Evolutionary conservation across 2,888 invertebrate genomes (phyloP), one percentile per base, ranked within the genome.

Genomic region (Sclerodermus sp.): DNA sequence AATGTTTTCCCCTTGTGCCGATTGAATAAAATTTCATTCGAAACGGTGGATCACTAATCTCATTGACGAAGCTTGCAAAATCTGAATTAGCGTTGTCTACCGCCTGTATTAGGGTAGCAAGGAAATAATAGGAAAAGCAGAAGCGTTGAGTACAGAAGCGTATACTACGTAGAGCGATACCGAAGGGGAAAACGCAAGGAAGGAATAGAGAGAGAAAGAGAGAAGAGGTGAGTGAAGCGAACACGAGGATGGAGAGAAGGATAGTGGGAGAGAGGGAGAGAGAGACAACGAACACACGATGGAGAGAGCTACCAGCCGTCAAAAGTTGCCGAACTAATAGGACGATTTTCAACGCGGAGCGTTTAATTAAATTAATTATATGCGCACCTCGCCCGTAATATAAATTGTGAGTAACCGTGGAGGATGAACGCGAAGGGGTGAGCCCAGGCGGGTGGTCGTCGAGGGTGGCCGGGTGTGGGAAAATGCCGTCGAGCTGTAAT

Each of bases 291-390:
- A 12, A n/a, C 6, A 12, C 4, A 13, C 4, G 32, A 4, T 30
- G 41, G 18, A 40, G 55, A 55, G 51, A 53, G 52, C 53, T 53
- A 60, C 50, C 63, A 64, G 63, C 64, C 63, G 63, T 64, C 64
- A 62, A 64, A 76, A 76, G 76, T 77, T 64, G 58, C 64, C 64
- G 56, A 64, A 64, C 64, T 64, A 64, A 64, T 64, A 64, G 64
- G 64, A 64, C 64, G 64, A 64, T 64, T 77, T 76, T 76, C 75
- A 70, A 63, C 70, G 70, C 64, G 64, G 66, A 64, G 66, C 70
- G 73, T 76, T 77, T 77, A 76, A 77, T 77, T 77, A 77, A 77
- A 76, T 77, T 77, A 77, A 76, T 77, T 76, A 76, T 76, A 77
- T 74, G 77, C 74, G 70, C 74, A 66, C 65, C 71, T 68, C 68